These are phyloP conservation scores for Amphipyra tragopoginis DNA, from an alignment of 2,888 invertebrate species.

Conservation along the genomic window DNA sequence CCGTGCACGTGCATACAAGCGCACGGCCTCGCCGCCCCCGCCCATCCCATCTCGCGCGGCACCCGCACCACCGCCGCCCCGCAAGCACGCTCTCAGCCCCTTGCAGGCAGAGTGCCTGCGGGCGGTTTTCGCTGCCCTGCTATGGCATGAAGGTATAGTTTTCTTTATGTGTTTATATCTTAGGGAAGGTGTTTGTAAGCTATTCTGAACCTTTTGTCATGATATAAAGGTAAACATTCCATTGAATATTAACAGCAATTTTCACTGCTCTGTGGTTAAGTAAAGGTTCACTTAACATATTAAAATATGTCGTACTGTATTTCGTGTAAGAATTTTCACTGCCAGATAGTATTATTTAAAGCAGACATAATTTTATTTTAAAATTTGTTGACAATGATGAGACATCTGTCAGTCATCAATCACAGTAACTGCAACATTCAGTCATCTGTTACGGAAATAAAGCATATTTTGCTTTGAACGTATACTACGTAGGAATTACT, in stretches of 20 bases:
- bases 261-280: no score
- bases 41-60: slow-evolving; percentile 77
- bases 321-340: no score
- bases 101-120: slow-evolving; percentile 97
- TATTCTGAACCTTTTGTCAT: neutral
- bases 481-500: slow-evolving; percentile 14
- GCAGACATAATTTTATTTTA: no score
- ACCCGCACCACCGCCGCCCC: slow-evolving; percentile 83
- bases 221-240: neutral
- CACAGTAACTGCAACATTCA: no score
- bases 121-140: slow-evolving; percentile 98
- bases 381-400: no score
- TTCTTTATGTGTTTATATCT: neutral
- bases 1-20: slow-evolving; percentile 83
- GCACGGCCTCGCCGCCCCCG: slow-evolving; percentile 80
- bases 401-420: no score
- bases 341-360: no score
- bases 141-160: slow-evolving; percentile 97
- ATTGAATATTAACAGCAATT: neutral
- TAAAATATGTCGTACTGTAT: no score
- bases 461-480: no score
- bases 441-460: no score
- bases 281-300: no score
- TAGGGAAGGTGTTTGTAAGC: neutral
- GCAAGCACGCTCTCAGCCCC: slow-evolving; percentile 96